phyloP scores from a whole-genome alignment of 2,888 invertebrate genomes.

The Perizoma affinitatum region DNA sequence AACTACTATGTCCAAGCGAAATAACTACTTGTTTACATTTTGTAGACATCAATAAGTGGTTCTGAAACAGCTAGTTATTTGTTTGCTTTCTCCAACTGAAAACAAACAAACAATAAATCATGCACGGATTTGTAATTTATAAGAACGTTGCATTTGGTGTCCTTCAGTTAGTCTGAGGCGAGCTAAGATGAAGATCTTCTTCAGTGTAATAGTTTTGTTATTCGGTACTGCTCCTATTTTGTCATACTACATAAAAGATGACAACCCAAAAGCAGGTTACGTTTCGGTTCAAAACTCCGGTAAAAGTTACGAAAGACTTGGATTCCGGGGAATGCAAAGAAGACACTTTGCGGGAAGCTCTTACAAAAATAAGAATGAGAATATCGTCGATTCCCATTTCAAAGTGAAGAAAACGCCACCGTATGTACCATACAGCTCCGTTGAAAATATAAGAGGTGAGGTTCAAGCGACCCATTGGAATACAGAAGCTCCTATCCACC shows the following conservation, averaged over 20 bases:
- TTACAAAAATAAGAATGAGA: conserved; percentile 46
- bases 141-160: conserved; percentile 15
- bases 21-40: conserved; percentile 37
- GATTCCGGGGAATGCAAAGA: conserved; percentile 43
- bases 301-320: conserved; percentile 41
- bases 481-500: conserved; percentile 3
- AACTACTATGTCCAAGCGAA: conserved; percentile 3
- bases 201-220: conserved; percentile 28
- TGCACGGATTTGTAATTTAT: conserved; percentile 27
- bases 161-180: conserved; percentile 41
- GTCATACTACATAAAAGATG: conserved; percentile 55
- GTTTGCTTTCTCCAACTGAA: conserved; percentile 44
- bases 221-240: conserved; percentile 43
- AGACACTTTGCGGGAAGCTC: conserved; percentile 48
- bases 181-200: conserved; percentile 52
- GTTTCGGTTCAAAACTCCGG: conserved; percentile 43
- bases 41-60: conserved; percentile 27
- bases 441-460: conserved; percentile 18
- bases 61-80: conserved; percentile 46
- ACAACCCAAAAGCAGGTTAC: conserved; percentile 50
- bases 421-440: conserved; percentile 4
- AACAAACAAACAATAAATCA: conserved; percentile 45
- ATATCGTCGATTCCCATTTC: conserved; percentile 56
- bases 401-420: conserved; percentile 46
- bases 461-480: conserved; percentile 9